phyloP scores from a whole-genome alignment of 2,888 invertebrate genomes.

The Elegia similella region DNA sequence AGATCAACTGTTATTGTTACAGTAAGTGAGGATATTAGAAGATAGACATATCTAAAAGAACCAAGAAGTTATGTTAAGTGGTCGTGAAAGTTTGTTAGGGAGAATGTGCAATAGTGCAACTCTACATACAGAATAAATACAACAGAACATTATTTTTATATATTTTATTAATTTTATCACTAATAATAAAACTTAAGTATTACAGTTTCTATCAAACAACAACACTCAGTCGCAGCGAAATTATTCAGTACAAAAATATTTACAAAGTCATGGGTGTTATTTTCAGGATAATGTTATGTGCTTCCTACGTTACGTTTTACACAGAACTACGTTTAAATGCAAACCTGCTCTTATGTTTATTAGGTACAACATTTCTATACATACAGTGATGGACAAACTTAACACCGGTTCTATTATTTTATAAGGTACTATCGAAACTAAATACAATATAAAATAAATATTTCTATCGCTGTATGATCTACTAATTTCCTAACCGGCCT shows the following conservation, averaged over 20 bases:
- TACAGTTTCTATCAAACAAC: constrained; percentile 80
- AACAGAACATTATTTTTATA: constrained; percentile 54
- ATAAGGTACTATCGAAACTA: constrained; percentile 52
- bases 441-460: constrained; percentile 69
- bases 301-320: constrained; percentile 39
- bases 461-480: constrained; percentile 61
- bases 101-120: constrained; percentile 61
- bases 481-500: constrained; percentile 62
- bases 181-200: constrained; percentile 80
- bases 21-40: constrained; percentile 17
- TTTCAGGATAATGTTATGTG: constrained; percentile 39
- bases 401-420: constrained; percentile 37
- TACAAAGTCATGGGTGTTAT: constrained; percentile 65
- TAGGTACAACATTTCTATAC: constrained; percentile 33
- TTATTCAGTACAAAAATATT: constrained; percentile 75
- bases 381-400: constrained; percentile 34
- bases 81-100: constrained; percentile 59
- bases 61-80: constrained; percentile 59
- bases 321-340: constrained; percentile 69
- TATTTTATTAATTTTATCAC: constrained; percentile 80
- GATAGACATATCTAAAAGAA: constrained; percentile 43
- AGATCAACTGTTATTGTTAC: constrained; percentile 39
- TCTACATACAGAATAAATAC: constrained; percentile 60
- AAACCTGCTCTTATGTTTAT: constrained; percentile 44
- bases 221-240: constrained; percentile 77